Evolutionary conservation across 2,113 vertebrate species (phyloP).

Genomic region (Thalassarche chlororhynchos): DNA sequence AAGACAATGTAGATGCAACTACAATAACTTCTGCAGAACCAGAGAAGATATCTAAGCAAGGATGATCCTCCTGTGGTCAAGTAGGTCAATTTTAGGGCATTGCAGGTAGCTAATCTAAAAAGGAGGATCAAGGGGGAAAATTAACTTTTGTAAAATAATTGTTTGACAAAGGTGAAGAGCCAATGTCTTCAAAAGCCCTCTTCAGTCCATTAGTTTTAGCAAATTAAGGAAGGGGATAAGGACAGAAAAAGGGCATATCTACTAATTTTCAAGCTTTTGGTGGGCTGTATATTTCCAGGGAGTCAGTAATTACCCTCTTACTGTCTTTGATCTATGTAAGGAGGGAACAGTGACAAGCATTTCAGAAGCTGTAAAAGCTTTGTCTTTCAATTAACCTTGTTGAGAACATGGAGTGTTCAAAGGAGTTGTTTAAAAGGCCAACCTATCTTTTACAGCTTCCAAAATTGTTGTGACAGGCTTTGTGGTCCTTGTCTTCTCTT

Average conservation of each 20-base stretch:
- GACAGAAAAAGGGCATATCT: neutral
- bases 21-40: neutral
- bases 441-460: neutral
- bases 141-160: neutral
- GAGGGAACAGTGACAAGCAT: neutral
- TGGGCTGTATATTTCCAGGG: neutral
- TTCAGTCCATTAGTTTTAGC: neutral
- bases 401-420: neutral
- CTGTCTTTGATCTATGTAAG: neutral
- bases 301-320: slow-evolving; percentile 15
- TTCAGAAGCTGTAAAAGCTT: slow-evolving; percentile 4
- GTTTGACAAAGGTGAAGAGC: neutral
- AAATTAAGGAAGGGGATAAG: neutral
- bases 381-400: neutral
- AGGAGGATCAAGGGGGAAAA: neutral
- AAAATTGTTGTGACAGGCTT: slow-evolving; percentile 30
- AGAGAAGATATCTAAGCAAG: neutral
- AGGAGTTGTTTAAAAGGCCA: slow-evolving; percentile 14
- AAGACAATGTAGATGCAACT: neutral
- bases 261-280: neutral
- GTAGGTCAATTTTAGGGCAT: neutral
- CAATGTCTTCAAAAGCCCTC: neutral
- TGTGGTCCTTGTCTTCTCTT: neutral
- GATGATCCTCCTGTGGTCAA: neutral
- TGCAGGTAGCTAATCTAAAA: neutral